These are phyloP conservation scores for Mirza zaza DNA, from an alignment of 2,113 vertebrate genomes.

Conservation along the genomic window DNA sequence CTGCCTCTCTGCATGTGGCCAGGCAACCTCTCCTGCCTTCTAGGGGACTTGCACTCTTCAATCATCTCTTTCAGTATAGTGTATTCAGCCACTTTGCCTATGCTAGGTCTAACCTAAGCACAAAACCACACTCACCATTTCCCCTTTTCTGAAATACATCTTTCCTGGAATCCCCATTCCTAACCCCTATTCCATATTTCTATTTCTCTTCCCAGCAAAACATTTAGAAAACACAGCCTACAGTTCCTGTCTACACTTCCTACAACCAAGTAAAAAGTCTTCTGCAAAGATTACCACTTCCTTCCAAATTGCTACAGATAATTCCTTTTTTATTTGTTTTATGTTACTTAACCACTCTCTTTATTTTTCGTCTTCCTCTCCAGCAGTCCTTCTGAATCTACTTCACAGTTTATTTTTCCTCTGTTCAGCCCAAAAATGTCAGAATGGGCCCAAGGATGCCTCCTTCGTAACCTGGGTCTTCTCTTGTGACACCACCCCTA, in stretches of 20 bases:
- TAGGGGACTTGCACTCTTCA: neutral
- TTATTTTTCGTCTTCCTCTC: neutral
- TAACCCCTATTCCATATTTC: neutral
- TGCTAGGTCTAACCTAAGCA: neutral
- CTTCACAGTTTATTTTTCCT: neutral
- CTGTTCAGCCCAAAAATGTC: neutral
- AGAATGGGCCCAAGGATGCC: neutral
- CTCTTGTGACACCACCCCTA: neutral
- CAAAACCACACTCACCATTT: neutral
- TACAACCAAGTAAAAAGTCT: neutral
- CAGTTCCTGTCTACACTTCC: neutral
- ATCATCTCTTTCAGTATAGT: neutral
- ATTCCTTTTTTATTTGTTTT: neutral
- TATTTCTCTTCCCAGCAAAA: neutral
- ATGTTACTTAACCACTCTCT: neutral
- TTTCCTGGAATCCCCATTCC: neutral
- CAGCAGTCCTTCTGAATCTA: neutral
- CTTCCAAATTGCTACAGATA: neutral
- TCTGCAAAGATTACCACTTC: neutral
- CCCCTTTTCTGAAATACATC: neutral
- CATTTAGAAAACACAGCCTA: neutral
- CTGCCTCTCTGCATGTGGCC: neutral
- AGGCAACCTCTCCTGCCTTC: neutral
- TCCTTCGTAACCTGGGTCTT: neutral
- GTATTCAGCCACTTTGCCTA: neutral